phyloP scores from a whole-genome alignment of 2,888 invertebrate species.

The Rhodophaea formosa region DNA sequence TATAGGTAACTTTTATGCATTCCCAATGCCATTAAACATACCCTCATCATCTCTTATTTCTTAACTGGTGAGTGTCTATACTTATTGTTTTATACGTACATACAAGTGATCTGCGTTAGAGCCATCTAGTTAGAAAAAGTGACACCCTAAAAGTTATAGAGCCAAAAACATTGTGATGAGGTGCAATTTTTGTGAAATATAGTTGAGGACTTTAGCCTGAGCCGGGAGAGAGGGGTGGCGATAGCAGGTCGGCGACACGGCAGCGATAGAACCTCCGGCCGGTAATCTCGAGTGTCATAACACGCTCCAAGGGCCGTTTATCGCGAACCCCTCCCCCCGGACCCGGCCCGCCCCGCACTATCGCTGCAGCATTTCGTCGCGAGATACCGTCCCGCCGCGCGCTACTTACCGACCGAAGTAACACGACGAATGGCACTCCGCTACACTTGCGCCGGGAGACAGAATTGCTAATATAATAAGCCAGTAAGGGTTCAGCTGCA shows the following conservation, averaged over 20 bases:
- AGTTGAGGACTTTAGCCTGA: background rate
- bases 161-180: background rate
- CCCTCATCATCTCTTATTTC: no score
- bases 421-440: background rate
- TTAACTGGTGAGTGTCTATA: no score
- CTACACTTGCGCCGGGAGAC: background rate
- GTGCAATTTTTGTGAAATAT: conserved; percentile 7
- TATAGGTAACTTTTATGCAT: no score
- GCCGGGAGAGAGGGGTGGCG: background rate
- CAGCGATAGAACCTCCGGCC: conserved; percentile 6
- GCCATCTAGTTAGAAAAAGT: no score
- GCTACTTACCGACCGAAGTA: background rate
- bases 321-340: conserved; percentile 11
- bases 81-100: no score
- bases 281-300: conserved; percentile 22
- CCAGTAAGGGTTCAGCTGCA: background rate
- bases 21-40: no score
- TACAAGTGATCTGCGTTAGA: no score
- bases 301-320: conserved; percentile 19
- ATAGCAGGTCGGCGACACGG: conserved; percentile 17
- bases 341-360: conserved; percentile 10
- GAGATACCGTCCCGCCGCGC: background rate
- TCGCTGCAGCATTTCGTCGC: conserved; percentile 4
- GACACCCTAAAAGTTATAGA: background rate
- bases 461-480: background rate